A percentile compares a stretch with the other conserved stretches of the same genome.
Conservation (phyloP, 1,140 invertebrate species). For the Chionoecetes opilio region DNA sequence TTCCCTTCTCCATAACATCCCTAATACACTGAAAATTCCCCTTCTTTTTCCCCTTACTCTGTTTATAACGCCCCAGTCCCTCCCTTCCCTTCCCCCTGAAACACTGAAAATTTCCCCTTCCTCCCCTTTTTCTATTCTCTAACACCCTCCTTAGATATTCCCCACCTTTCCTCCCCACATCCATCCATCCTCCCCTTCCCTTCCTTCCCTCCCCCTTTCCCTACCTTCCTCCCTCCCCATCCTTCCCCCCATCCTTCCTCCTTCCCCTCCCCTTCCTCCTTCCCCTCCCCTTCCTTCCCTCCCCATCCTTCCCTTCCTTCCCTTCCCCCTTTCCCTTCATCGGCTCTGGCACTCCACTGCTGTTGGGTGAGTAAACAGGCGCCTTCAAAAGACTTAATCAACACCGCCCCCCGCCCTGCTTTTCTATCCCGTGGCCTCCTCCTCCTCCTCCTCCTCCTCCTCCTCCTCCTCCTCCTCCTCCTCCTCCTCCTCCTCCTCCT, state of each 20-base stretch:
- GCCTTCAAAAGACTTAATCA: slow-evolving; percentile 19
- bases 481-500: background rate
- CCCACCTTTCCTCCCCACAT: background rate
- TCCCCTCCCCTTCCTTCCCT: background rate
- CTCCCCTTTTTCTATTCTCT: background rate
- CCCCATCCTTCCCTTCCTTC: background rate
- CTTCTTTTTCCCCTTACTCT: no score
- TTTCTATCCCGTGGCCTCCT: background rate
- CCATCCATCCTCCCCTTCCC: no score
- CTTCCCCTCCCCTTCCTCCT: background rate
- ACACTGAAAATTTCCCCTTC: background rate
- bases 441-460: slow-evolving; percentile 21
- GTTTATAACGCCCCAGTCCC: no score
- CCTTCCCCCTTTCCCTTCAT: background rate
- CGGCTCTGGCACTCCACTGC: background rate
- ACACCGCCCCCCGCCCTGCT: background rate
- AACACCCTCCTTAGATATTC: background rate
- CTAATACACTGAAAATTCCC: no score
- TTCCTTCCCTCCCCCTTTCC: background rate
- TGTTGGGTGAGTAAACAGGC: slow-evolving; percentile 28
- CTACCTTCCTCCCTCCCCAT: background rate
- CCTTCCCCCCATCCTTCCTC: no score
- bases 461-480: background rate
- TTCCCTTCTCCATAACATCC: no score
- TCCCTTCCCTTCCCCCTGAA: no score